Evolutionary conservation across 1,140 invertebrate genomes (phyloP).

Genomic region (Linepithema humile): DNA sequence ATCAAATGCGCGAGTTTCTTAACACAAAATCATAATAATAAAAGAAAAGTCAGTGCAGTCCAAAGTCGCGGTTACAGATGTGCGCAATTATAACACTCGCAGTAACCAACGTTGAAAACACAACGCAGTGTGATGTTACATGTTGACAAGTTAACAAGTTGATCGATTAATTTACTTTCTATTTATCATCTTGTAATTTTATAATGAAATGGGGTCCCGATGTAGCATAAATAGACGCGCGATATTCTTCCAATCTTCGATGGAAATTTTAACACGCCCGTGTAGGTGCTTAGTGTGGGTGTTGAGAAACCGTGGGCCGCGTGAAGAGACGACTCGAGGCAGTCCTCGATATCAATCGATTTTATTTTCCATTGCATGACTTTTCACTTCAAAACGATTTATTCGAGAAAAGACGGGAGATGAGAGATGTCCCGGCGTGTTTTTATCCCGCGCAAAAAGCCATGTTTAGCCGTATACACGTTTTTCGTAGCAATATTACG

Average conservation of each 20-base stretch:
- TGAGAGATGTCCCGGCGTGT: not conserved
- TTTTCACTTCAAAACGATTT: not conserved
- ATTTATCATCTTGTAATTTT: not conserved
- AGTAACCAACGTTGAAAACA: not conserved
- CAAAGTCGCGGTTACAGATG: too few species aligned
- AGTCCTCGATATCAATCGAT: conserved; percentile 42
- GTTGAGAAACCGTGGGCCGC: conserved; percentile 6
- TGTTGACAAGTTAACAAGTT: not conserved
- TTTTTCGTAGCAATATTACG: not conserved
- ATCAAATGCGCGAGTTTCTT: not conserved
- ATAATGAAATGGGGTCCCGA: not conserved
- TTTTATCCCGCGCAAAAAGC: not conserved
- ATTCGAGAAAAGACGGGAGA: not conserved
- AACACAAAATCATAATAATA: not conserved
- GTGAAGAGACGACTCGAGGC: conserved; percentile 3
- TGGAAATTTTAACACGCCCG: conserved; percentile 19
- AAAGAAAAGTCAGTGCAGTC: not conserved
- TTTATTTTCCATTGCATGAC: conserved; percentile 6
- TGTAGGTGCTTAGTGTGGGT: not conserved
- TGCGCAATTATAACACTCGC: not conserved
- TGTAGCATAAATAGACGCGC: not conserved
- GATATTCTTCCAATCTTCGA: not conserved
- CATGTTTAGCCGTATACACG: not conserved
- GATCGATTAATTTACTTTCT: not conserved
- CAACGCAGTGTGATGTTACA: not conserved